Evolutionary conservation across 2,797 vertebrate species (phyloP).

Genomic region (Chromis chromis): DNA sequence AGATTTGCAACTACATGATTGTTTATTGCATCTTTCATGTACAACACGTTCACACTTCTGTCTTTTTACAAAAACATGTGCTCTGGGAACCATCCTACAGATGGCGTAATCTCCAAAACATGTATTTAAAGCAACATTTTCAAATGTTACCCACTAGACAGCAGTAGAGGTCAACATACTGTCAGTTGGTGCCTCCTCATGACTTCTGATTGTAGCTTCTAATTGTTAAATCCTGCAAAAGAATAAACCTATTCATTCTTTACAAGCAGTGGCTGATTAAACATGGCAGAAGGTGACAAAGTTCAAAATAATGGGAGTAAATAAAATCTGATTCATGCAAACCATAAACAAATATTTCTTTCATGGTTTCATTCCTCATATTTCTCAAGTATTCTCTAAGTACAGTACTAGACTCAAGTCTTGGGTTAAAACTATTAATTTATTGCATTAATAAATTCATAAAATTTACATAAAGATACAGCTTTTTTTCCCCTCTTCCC

Average conservation of each 20-base stretch:
- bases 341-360: neutral
- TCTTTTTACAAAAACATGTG: neutral
- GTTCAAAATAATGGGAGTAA: no score
- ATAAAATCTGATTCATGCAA: neutral
- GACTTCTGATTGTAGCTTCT: neutral
- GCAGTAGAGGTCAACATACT: slow-evolving; percentile 44
- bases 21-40: neutral
- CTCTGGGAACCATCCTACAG: slow-evolving; percentile 1
- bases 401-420: neutral
- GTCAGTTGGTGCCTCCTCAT: neutral
- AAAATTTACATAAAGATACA: neutral
- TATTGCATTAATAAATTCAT: no score
- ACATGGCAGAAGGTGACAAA: no score
- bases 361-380: neutral
- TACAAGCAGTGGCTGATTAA: no score
- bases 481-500: no score
- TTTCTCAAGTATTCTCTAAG: neutral
- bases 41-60: neutral
- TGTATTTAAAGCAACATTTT: slow-evolving; percentile 6
- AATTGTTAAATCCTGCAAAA: neutral
- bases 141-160: slow-evolving; percentile 49
- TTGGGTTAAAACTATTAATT: neutral
- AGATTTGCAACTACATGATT: neutral
- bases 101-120: neutral
- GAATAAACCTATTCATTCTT: neutral